Evolutionary conservation across 2,797 vertebrate genomes (phyloP), one percentile per base, ranked within the genome.

Genomic region (Picus viridis): DNA sequence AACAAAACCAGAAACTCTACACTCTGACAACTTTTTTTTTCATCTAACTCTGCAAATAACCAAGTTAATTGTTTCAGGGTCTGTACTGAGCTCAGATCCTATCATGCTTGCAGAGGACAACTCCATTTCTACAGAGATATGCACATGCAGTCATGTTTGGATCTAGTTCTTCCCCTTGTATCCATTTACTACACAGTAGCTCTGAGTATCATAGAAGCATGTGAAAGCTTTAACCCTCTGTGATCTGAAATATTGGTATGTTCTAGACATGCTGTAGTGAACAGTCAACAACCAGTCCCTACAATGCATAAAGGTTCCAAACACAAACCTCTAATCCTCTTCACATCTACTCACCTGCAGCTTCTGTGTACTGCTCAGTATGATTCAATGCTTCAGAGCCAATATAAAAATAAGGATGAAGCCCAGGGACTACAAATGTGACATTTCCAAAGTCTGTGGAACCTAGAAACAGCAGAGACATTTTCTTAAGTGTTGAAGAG

Each of bases 371-470:
- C 65, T 98, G 97, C 97, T 98, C 97, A 2, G 98, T 99, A 95
- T 99, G 99, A 94, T 99, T 99, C 72, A 98, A 74, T 3, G 98
- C 98, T 36, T 98, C 94, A 3, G 98, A 98, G 59, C 98, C 97
- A 95, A 99, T 99, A 96, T 98, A 98, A 97, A 99, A 99, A 94
- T 99, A 99, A 9, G 98, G 98, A 94, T 99, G 98, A 96, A 99
- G 98, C 32, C 98, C 98, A 83, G 98, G 99, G 75, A 98, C 97
- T 53, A 98, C 83, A 97, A 97, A 98, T 7, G 98, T 98, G 57
- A 99, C 98, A 72, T 99, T 99, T 91, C 99, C 99, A 96, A 99
- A 99, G 95, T 99, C 98, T 0, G 98, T 99, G 83, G 98, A 99
- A 88, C 98, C 99, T 99, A 97, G 67, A 63, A 94, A 78, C 7